Evolutionary conservation across 2,113 vertebrate species (phyloP).

Genomic region (Acanthisitta chloris): DNA sequence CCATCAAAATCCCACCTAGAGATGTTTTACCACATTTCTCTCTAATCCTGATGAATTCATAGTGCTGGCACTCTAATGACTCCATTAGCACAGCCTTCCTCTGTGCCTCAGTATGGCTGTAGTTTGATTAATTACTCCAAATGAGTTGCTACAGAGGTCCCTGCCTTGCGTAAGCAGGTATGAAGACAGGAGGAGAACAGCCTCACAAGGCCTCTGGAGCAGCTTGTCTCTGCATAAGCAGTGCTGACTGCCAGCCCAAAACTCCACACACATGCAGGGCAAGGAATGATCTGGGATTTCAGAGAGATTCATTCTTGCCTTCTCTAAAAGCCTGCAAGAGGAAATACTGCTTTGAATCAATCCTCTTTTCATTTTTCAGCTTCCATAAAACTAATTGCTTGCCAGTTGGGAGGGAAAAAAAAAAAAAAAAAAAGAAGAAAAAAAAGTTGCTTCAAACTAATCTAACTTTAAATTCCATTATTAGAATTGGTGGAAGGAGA

Average conservation of each 20-base stretch:
- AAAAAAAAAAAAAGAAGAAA: background rate
- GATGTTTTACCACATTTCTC: background rate
- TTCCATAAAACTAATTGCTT: constrained; percentile 40
- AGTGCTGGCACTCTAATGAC: constrained; percentile 42
- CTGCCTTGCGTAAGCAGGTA: background rate
- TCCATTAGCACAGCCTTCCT: constrained; percentile 61
- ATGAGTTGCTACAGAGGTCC: background rate
- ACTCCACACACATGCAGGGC: accelerated
- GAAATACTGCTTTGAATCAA: constrained; percentile 8
- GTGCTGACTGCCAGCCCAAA: background rate
- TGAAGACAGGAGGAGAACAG: background rate
- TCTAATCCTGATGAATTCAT: constrained; percentile 25
- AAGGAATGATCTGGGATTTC: background rate
- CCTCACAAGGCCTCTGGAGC: background rate
- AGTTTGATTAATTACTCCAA: constrained; percentile 62
- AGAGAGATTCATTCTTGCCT: accelerated
- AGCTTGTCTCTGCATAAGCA: background rate
- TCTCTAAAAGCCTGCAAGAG: background rate
- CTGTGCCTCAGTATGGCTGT: background rate
- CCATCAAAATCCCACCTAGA: constrained; percentile 11
- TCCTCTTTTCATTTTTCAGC: background rate
- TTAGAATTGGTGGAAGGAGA: constrained; percentile 20
- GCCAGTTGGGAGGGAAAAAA: accelerated
- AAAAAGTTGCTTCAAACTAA: constrained; percentile 37
- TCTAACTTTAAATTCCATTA: constrained; percentile 53